These are phyloP conservation scores for Dissostichus mawsoni DNA, from an alignment of 2,113 vertebrate genomes.

Conservation along the genomic window DNA sequence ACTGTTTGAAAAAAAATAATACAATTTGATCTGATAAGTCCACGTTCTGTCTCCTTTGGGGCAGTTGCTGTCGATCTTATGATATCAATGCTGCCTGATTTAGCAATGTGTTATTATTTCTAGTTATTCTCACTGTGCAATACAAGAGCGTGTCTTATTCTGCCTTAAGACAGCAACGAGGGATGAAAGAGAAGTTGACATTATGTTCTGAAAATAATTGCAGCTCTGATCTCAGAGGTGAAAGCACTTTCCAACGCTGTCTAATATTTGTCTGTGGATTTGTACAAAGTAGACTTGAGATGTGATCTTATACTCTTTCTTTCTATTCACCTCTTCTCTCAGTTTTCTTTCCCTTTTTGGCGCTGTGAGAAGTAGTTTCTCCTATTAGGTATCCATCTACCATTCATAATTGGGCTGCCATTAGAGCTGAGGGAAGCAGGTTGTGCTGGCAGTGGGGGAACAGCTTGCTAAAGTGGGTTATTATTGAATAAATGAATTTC, in stretches of 20 bases:
- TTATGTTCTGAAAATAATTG: slow-evolving; percentile 57
- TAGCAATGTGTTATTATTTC: slow-evolving; percentile 5
- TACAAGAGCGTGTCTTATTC: slow-evolving; percentile 11
- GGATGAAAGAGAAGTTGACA: slow-evolving; percentile 32
- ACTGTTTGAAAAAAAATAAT: neutral
- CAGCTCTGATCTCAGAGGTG: slow-evolving; percentile 45
- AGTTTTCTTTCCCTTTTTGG: slow-evolving; percentile 1
- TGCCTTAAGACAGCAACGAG: slow-evolving; percentile 27
- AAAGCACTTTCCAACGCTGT: slow-evolving; percentile 43
- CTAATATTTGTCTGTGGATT: slow-evolving; percentile 45
- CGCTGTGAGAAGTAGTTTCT: slow-evolving; percentile 52
- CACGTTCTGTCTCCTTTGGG: neutral
- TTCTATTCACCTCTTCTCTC: slow-evolving; percentile 22
- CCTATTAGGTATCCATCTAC: slow-evolving; percentile 61
- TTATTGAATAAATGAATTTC: slow-evolving; percentile 70
- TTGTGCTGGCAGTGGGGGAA: slow-evolving; percentile 50
- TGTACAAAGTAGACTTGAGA: slow-evolving; percentile 36
- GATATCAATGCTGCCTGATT: slow-evolving; percentile 23
- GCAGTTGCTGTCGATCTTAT: slow-evolving; percentile 21
- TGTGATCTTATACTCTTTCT: slow-evolving; percentile 35
- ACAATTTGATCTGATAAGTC: neutral
- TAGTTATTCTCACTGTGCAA: slow-evolving; percentile 1
- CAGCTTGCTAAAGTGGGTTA: slow-evolving; percentile 66
- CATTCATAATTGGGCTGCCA: slow-evolving; percentile 69
- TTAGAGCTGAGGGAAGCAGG: slow-evolving; percentile 62